Base-by-base conservation (phyloP, 1,140 invertebrate species). In the Meloidogyne chitwoodi region DNA sequence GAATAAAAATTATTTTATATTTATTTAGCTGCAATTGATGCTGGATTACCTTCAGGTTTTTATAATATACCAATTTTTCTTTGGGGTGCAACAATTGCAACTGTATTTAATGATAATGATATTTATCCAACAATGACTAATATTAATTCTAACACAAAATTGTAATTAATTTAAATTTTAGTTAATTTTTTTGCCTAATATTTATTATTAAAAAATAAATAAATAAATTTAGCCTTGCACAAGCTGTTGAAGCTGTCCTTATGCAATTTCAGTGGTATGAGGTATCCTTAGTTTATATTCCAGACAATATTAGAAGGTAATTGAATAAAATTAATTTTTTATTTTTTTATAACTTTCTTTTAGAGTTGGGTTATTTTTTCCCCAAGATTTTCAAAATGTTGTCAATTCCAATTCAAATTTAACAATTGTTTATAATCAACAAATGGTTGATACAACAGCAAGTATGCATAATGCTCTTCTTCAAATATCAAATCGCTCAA, bases 21-120 rank as follows among this genome's bases (percentile, higher is more conserved):
- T n/a, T n/a, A n/a, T n/a, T 29, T 27, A 76, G 75, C 11, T 14
- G 74, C 69, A 41, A 31, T 24, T 72, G 19, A 76, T 26, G 31
- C 44, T 77, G 74, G 11, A 67, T 75, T 31, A 56, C 27, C 31
- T 44, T 27, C 27, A 66, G 76, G 10, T 31, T 81, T 72, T n/a
- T 79, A 81, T 41, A 81, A 80, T 75, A 22, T 72, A 6, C 80
- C 80, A 24, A 41, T 81, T 29, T 74, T 78, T 68, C 24, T 83
- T 22, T 81, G 80, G 80, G 80, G 80, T 16, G 68, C 77, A 12
- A 63, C 80, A 0, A 69, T 74, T 22, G 27, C 80, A 26, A 31
- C 81, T 1, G 63, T 66, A 63, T 41, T 81, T n/a, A 22, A 67
- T 19, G 70, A 76, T 63, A 22, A 22, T 22, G 34, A n/a, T 8